Percentiles rank a stretch among this genome's conserved stretches.
Conservation (phyloP, 2,797 vertebrate genomes). For the Fundulus diaphanus region DNA sequence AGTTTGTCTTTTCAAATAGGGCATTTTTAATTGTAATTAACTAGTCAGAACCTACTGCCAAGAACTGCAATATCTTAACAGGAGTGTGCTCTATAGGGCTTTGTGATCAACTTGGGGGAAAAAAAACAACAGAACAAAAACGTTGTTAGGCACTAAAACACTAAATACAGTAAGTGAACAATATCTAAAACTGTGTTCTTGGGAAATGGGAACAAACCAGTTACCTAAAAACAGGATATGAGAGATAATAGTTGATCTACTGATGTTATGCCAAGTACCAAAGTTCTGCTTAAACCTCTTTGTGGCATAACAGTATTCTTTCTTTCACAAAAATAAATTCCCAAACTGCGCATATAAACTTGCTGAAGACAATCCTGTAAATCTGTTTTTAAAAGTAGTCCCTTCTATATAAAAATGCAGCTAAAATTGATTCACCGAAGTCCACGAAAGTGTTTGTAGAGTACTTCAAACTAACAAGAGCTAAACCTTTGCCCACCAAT, state of each 20-base stretch:
- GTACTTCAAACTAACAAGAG: conserved; percentile 20
- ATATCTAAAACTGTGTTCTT: not conserved
- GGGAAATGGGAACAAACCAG: not conserved
- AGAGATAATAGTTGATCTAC: not conserved
- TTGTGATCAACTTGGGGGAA: not conserved
- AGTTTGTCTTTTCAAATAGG: too few relatives aligned
- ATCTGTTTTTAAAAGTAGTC: not conserved
- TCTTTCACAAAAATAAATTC: too few relatives aligned
- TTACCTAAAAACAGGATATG: not conserved
- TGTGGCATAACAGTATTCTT: too few relatives aligned
- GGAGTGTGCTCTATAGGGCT: not conserved
- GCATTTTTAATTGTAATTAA: too few relatives aligned
- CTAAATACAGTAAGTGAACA: not conserved
- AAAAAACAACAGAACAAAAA: not conserved
- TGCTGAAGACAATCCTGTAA: not conserved
- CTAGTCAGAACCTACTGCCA: not conserved
- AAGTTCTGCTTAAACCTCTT: not conserved
- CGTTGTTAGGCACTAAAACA: not conserved
- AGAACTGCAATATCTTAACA: not conserved
- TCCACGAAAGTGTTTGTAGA: conserved; percentile 3
- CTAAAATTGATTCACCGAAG: conserved; percentile 6
- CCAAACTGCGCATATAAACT: too few relatives aligned
- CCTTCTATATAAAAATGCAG: conserved; percentile 1
- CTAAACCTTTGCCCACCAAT: conserved; percentile 38
- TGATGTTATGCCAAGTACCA: not conserved